Evolutionary conservation across 2,113 vertebrate genomes (phyloP).

Genomic region (Vanacampus margaritifer): DNA sequence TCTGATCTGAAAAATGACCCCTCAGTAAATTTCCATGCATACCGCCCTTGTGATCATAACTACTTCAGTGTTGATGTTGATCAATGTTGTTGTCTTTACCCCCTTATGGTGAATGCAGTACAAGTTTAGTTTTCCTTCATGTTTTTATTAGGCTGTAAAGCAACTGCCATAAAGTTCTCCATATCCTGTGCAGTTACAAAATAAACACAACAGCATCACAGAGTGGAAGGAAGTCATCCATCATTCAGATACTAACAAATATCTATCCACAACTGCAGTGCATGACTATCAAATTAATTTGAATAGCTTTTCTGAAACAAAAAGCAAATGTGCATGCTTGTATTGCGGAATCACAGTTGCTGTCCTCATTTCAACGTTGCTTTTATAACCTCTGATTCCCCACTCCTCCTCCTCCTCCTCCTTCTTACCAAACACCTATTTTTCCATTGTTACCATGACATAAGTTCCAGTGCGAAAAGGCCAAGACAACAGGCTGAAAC

Average conservation of each 20-base stretch:
- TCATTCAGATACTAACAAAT: background rate
- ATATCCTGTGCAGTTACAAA: conserved; percentile 13
- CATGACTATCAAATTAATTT: background rate
- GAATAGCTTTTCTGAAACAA: background rate
- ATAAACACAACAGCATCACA: conserved; percentile 10
- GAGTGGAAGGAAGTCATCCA: background rate
- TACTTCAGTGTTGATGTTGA: conserved; percentile 11
- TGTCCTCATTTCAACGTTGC: conserved; percentile 35
- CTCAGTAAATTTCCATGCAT: conserved; percentile 19
- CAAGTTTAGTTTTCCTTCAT: conserved; percentile 8
- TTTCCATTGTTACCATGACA: conserved; percentile 61
- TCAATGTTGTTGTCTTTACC: background rate
- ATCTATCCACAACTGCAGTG: background rate
- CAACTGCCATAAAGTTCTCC: background rate
- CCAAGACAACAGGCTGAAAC: conserved; percentile 48
- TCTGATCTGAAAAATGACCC: conserved; percentile 6
- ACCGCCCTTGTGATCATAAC: conserved; percentile 12
- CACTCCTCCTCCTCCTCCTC: background rate
- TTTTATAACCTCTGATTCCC: conserved; percentile 22
- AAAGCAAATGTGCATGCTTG: background rate
- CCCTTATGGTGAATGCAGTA: conserved; percentile 11
- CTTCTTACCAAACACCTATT: conserved; percentile 40
- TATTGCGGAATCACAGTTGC: conserved; percentile 5
- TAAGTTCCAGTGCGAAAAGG: conserved; percentile 40
- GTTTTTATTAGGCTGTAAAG: conserved; percentile 22